A percentile compares a stretch with the other conserved stretches of the same genome.
phyloP scores from a whole-genome alignment of 2,888 invertebrate species.

The Phortica okadai region DNA sequence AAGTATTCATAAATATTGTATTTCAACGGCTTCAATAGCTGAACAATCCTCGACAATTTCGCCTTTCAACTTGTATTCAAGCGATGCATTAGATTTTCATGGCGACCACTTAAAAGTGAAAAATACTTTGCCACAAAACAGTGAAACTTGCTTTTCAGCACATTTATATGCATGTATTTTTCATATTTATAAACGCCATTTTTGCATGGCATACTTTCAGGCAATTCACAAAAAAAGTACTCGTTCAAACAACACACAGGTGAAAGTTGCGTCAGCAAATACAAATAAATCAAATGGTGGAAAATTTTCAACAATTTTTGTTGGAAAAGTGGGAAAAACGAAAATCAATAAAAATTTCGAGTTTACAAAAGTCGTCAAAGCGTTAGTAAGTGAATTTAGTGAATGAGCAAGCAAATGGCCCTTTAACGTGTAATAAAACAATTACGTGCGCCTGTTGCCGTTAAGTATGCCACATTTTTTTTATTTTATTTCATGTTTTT shows the following conservation, averaged over 20 bases:
- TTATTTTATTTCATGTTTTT: neutral
- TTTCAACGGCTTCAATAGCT: constrained; percentile 47
- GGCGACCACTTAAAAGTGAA: constrained; percentile 42
- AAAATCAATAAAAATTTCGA: constrained; percentile 50
- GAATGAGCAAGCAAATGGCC: neutral
- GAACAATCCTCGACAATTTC: constrained; percentile 42
- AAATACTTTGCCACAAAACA: constrained; percentile 43
- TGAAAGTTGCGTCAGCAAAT: constrained; percentile 48
- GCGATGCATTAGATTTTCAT: constrained; percentile 19
- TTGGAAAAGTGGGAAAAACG: constrained; percentile 15
- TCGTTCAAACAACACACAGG: neutral
- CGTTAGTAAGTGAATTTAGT: neutral
- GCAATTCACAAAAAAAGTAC: neutral
- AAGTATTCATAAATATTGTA: constrained; percentile 42
- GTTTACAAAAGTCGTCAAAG: constrained; percentile 1
- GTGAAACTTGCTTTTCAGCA: constrained; percentile 15
- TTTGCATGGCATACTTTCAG: constrained; percentile 44
- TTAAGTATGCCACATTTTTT: constrained; percentile 3
- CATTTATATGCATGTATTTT: neutral
- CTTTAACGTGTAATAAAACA: constrained; percentile 9
- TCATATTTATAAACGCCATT: neutral
- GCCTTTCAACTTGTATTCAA: neutral
- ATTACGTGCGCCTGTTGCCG: constrained; percentile 13
- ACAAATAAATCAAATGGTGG: constrained; percentile 47
- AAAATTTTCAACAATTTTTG: neutral